Conservation (phyloP, 2,888 invertebrate species). For the Hydropsyche betteni region DNA sequence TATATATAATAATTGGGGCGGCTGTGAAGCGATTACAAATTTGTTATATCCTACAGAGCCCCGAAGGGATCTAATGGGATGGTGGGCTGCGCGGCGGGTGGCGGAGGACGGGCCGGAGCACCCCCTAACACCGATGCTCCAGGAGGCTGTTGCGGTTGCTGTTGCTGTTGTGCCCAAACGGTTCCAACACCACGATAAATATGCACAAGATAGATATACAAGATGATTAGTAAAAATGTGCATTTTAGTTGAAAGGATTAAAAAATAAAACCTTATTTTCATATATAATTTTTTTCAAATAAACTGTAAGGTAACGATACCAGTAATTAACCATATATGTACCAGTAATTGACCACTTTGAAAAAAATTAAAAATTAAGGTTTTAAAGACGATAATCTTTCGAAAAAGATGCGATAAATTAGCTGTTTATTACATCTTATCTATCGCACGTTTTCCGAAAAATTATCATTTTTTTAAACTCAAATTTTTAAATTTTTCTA, state of each 20-base stretch:
- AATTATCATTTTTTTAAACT: too few species aligned
- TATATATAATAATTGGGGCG: neutral
- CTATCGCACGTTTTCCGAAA: too few species aligned
- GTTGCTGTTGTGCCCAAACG: slow-evolving; percentile 46
- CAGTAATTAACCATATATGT: too few species aligned
- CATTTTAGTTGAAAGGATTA: slow-evolving; percentile 7
- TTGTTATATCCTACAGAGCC: slow-evolving; percentile 47
- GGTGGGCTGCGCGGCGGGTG: slow-evolving; percentile 44
- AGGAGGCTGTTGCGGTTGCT: slow-evolving; percentile 40
- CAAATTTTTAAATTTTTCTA: too few species aligned
- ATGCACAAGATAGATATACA: slow-evolving; percentile 36
- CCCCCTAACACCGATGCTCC: slow-evolving; percentile 36
- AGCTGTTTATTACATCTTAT: too few species aligned
- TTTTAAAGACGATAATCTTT: too few species aligned
- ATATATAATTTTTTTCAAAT: too few species aligned
- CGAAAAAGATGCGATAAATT: too few species aligned
- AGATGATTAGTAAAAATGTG: slow-evolving; percentile 36
- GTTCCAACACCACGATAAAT: slow-evolving; percentile 37
- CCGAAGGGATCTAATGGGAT: slow-evolving; percentile 51
- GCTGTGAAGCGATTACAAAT: slow-evolving; percentile 21
- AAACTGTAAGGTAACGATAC: too few species aligned
- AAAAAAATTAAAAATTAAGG: too few species aligned
- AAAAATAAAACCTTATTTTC: too few species aligned
- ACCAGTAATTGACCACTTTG: too few species aligned
- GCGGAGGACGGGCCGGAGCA: slow-evolving; percentile 45